phyloP scores from a whole-genome alignment of 2,113 vertebrate genomes.

The Terrapene triunguis region DNA sequence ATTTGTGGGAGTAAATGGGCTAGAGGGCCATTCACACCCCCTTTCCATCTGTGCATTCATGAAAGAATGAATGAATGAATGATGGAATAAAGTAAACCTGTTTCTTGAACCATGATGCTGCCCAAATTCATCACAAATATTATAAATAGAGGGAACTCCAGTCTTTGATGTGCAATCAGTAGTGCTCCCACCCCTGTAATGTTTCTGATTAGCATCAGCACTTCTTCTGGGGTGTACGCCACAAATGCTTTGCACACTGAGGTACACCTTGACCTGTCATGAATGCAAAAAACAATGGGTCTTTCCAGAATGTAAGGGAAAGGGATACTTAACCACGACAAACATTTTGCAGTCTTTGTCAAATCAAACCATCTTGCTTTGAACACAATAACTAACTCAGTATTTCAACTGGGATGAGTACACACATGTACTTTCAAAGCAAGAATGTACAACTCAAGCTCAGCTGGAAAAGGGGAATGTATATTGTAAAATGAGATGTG shows the following conservation, averaged over 20 bases:
- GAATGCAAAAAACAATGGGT: background rate
- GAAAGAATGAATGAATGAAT: background rate
- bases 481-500: background rate
- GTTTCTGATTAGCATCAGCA: background rate
- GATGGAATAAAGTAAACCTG: background rate
- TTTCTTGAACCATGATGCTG: background rate
- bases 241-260: background rate
- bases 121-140: background rate
- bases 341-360: background rate
- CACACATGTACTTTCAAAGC: background rate
- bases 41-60: background rate
- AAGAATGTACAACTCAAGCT: background rate
- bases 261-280: background rate
- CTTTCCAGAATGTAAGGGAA: background rate
- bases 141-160: too few relatives aligned
- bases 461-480: background rate
- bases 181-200: background rate
- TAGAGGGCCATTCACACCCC: background rate
- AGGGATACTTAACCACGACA: background rate
- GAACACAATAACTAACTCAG: background rate
- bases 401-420: background rate
- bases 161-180: background rate
- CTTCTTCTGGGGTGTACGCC: background rate
- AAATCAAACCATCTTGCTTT: background rate
- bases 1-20: background rate